A percentile compares a stretch with the other conserved stretches of the same genome.
Evolutionary conservation across 2,888 invertebrate genomes (phyloP).

Genomic region (Adelphocoris suturalis): DNA sequence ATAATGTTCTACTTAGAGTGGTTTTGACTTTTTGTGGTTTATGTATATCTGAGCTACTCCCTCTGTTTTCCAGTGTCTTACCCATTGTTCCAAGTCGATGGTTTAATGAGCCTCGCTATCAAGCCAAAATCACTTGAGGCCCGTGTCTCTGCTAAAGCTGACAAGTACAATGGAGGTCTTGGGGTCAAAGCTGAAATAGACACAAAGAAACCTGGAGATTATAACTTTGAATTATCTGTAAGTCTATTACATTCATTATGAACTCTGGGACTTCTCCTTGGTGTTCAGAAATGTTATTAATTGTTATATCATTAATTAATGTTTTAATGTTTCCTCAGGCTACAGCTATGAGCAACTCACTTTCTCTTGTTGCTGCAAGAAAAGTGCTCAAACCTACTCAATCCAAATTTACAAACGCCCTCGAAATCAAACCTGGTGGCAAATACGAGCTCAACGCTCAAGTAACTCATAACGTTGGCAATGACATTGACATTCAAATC

Average conservation of each 20-base stretch:
- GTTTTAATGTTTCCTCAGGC: conserved; percentile 74
- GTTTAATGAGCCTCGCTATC: conserved; percentile 81
- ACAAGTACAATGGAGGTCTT: conserved; percentile 80
- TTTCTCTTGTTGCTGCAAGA: conserved; percentile 82
- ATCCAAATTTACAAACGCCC: conserved; percentile 83
- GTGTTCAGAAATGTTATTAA: too few relatives aligned
- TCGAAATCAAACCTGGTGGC: conserved; percentile 82
- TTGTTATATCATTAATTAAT: too few relatives aligned
- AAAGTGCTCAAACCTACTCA: conserved; percentile 81
- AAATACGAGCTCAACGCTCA: conserved; percentile 83
- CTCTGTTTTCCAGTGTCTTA: conserved; percentile 80
- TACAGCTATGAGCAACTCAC: conserved; percentile 80
- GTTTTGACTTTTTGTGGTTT: too few relatives aligned
- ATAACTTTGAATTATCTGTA: conserved; percentile 74
- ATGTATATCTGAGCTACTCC: neutral
- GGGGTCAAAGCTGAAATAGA: conserved; percentile 64
- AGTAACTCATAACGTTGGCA: conserved; percentile 81
- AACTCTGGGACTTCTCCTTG: too few relatives aligned
- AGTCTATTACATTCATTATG: neutral
- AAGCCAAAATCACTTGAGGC: conserved; percentile 82
- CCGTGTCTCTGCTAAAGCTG: conserved; percentile 82
- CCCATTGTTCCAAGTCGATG: conserved; percentile 80
- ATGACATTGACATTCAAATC: conserved; percentile 79
- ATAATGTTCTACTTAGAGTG: too few relatives aligned
- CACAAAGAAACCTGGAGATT: conserved; percentile 80